A percentile compares a stretch with the other conserved stretches of the same genome.
phyloP scores from a whole-genome alignment of 2,113 vertebrate species.

The Pteropus alecto region DNA sequence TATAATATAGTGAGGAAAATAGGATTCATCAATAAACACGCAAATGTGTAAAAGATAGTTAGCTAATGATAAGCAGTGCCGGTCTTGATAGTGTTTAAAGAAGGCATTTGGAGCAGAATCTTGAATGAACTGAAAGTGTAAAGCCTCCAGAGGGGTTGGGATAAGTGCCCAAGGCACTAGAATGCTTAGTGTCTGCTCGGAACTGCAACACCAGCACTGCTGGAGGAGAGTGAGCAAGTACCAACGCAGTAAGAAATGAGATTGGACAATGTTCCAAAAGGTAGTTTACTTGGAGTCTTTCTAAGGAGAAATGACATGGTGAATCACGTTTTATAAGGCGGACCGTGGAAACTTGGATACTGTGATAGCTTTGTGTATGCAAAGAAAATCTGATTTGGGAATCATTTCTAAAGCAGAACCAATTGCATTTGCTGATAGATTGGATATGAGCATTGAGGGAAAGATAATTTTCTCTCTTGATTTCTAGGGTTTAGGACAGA shows the following conservation, averaged over 20 bases:
- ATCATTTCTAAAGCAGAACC: not conserved
- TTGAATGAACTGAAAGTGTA: not conserved
- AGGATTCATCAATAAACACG: not conserved
- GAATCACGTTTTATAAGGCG: not conserved
- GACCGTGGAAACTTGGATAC: not conserved
- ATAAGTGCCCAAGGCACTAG: not conserved
- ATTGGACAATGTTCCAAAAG: not conserved
- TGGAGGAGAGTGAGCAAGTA: not conserved
- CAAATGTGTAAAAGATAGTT: not conserved
- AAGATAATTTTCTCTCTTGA: not conserved
- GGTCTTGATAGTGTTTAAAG: not conserved
- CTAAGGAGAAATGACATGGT: not conserved
- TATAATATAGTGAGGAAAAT: not conserved
- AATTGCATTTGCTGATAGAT: not conserved
- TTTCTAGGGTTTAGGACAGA: not conserved
- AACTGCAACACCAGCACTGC: not conserved
- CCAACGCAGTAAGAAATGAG: fast-evolving
- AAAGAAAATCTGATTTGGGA: not conserved
- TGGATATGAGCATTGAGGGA: not conserved
- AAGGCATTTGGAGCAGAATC: not conserved
- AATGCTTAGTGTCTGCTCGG: too few relatives aligned
- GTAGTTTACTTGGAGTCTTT: not conserved
- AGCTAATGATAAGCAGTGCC: not conserved
- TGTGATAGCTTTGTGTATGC: not conserved
- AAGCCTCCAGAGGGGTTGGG: not conserved